Conservation (phyloP, 2,888 invertebrate species). For the Lycophotia porphyrea region DNA sequence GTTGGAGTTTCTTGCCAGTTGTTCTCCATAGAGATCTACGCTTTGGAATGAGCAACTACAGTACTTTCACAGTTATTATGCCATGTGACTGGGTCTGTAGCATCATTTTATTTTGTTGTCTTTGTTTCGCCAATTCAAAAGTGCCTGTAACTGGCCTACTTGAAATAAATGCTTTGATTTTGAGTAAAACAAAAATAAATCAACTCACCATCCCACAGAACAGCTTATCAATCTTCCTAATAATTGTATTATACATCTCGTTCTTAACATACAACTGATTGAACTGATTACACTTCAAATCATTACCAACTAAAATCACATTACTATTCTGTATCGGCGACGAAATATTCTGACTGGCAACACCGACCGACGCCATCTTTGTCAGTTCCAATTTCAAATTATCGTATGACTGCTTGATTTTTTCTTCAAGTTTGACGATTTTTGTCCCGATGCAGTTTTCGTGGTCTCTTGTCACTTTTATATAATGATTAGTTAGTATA, state of each 20-base stretch:
- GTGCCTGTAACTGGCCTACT: too few species aligned
- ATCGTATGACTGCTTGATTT: constrained; percentile 82
- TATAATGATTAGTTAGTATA: constrained; percentile 86
- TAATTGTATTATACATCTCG: constrained; percentile 85
- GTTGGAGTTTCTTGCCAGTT: too few species aligned
- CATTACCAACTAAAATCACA: constrained; percentile 81
- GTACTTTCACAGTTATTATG: too few species aligned
- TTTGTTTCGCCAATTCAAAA: too few species aligned
- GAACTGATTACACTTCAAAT: constrained; percentile 78
- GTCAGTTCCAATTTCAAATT: constrained; percentile 78
- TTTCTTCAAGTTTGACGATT: constrained; percentile 81
- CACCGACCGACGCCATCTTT: constrained; percentile 75
- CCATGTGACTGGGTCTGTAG: too few species aligned
- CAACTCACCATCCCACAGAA: constrained; percentile 87
- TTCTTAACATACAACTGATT: constrained; percentile 80
- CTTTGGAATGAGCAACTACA: too few species aligned
- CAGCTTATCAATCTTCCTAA: constrained; percentile 85
- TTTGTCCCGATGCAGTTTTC: constrained; percentile 81
- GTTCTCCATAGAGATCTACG: too few species aligned
- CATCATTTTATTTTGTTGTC: too few species aligned
- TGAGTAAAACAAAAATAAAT: too few species aligned
- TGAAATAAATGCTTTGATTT: too few species aligned
- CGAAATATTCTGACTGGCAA: constrained; percentile 76
- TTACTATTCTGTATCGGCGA: constrained; percentile 82
- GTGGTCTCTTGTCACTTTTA: constrained; percentile 84